phyloP scores from a whole-genome alignment of 2,888 invertebrate genomes.

The Alloplasta piceator region DNA sequence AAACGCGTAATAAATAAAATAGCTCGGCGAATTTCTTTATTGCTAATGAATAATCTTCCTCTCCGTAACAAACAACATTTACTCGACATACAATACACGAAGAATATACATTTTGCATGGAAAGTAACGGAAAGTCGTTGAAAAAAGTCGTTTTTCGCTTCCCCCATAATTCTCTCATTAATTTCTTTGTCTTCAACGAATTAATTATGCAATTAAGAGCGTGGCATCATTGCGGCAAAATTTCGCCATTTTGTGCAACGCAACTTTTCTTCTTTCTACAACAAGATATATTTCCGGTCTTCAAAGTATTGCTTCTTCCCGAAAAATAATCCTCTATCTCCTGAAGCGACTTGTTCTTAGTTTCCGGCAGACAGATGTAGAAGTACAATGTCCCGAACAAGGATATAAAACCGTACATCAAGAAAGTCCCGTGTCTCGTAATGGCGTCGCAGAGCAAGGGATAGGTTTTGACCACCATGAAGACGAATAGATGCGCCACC shows the following conservation, averaged over 20 bases:
- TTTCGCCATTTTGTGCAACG: slow-evolving; percentile 75
- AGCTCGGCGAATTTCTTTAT: neutral
- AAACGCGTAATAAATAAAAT: slow-evolving; percentile 38
- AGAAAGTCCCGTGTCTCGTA: slow-evolving; percentile 86
- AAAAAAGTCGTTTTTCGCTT: no score
- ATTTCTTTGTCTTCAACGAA: no score
- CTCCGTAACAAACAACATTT: no score
- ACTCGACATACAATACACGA: no score
- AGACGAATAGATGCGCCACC: slow-evolving; percentile 87
- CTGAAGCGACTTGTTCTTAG: slow-evolving; percentile 88
- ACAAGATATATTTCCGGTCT: slow-evolving; percentile 74
- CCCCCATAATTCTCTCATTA: no score
- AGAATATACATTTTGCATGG: no score
- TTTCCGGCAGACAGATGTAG: slow-evolving; percentile 88
- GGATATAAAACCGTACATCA: slow-evolving; percentile 87
- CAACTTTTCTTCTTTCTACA: slow-evolving; percentile 71
- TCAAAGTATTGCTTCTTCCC: slow-evolving; percentile 85
- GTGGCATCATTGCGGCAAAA: slow-evolving; percentile 74
- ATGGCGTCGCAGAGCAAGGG: slow-evolving; percentile 84
- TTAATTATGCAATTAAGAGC: neutral
- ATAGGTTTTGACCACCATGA: slow-evolving; percentile 88
- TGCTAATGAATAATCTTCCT: no score
- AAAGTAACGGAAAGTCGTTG: no score
- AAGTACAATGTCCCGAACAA: slow-evolving; percentile 86
- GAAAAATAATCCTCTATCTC: slow-evolving; percentile 90